These are phyloP conservation scores for Caenorhabditis brenneri DNA, from an alignment of 1,140 invertebrate genomes.

Conservation along the genomic window DNA sequence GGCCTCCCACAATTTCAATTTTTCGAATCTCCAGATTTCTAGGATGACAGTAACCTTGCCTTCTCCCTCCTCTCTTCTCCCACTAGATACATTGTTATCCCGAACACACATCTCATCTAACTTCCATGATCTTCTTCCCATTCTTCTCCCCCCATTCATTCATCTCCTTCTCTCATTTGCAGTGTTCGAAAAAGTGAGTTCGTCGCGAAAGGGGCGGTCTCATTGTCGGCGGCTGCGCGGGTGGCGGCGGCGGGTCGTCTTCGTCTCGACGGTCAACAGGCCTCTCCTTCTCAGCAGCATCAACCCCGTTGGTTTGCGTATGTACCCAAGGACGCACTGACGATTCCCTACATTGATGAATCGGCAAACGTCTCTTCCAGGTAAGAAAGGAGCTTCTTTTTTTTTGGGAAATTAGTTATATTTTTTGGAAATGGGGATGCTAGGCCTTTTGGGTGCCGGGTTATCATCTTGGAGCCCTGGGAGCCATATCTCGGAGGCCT, in stretches of 20 bases:
- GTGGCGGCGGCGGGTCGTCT: conserved; percentile 21
- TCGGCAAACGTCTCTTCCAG: conserved; percentile 40
- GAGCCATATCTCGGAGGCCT: no score
- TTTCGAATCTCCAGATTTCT: no score
- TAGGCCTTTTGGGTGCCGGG: no score
- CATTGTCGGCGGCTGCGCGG: conserved; percentile 30
- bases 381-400: conserved; percentile 18
- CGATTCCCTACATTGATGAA: conserved; percentile 43
- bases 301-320: conserved; percentile 42
- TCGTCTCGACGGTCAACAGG: conserved; percentile 31
- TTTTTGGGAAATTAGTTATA: neutral
- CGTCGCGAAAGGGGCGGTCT: conserved; percentile 37
- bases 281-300: neutral
- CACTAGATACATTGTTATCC: neutral
- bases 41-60: no score
- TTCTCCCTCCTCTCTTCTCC: no score
- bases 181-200: conserved; percentile 43
- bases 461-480: no score
- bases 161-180: neutral
- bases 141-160: neutral
- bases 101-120: neutral
- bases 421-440: neutral
- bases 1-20: no score
- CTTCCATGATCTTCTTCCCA: neutral
- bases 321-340: conserved; percentile 42